phyloP scores from a whole-genome alignment of 2,113 vertebrate genomes.

The Amazona guildingii region DNA sequence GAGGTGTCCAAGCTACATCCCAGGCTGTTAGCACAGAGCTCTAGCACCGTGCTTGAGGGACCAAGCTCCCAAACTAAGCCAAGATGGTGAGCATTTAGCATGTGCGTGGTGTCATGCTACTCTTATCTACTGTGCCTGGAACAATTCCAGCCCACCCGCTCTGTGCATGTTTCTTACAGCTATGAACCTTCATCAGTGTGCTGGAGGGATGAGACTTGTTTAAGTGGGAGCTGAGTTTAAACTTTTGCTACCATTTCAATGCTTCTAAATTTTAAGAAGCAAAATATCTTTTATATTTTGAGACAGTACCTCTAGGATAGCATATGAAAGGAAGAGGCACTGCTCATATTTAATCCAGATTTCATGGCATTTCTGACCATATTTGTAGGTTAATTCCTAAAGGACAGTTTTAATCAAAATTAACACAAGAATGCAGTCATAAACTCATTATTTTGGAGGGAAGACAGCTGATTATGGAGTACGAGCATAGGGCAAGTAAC shows the following conservation, averaged over 20 bases:
- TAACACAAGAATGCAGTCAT: background rate
- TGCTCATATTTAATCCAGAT: background rate
- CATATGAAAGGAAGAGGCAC: background rate
- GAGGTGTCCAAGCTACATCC: background rate
- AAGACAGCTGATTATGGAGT: background rate
- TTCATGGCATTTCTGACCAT: background rate
- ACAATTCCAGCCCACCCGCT: background rate
- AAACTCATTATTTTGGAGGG: background rate
- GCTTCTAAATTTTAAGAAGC: background rate
- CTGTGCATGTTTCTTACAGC: background rate
- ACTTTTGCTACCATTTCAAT: background rate
- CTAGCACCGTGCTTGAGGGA: rapidly evolving
- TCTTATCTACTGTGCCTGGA: background rate
- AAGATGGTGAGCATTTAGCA: rapidly evolving
- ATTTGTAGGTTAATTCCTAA: background rate
- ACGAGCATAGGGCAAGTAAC: background rate
- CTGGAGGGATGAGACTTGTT: background rate
- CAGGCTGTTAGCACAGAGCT: rapidly evolving
- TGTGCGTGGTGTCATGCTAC: rapidly evolving
- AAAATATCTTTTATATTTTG: background rate
- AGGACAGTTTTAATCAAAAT: background rate
- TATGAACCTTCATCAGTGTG: background rate
- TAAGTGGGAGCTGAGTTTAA: background rate
- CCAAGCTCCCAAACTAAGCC: rapidly evolving
- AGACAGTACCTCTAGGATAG: background rate